phyloP scores from a whole-genome alignment of 2,888 invertebrate genomes.

The Troides oblongomaculatus region DNA sequence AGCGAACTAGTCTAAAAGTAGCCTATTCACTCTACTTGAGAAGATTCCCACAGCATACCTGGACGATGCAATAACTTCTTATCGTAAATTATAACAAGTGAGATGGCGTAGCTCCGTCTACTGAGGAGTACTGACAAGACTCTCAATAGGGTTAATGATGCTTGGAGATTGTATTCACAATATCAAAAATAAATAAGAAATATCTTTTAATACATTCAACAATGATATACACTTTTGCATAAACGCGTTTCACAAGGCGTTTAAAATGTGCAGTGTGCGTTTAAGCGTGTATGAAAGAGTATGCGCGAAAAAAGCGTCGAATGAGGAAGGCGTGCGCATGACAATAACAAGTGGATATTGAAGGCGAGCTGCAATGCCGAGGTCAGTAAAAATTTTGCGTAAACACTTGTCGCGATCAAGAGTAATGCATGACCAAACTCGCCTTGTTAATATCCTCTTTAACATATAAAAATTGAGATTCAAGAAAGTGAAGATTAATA shows the following conservation, averaged over 20 bases:
- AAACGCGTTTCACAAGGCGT: not conserved
- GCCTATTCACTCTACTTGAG: no score
- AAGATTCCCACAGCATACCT: no score
- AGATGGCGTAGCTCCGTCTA: no score
- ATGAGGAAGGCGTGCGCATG: conserved; percentile 3
- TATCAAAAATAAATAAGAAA: no score
- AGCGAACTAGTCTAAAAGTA: no score
- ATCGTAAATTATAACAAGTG: no score
- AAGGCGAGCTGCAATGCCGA: conserved; percentile 13
- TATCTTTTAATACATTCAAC: not conserved
- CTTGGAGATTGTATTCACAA: not conserved
- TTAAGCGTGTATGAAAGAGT: conserved; percentile 1
- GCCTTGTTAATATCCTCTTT: no score
- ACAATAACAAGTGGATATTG: conserved; percentile 4
- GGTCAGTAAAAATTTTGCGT: conserved; percentile 9
- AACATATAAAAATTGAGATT: no score
- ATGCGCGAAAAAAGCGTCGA: not conserved
- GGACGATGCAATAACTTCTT: no score
- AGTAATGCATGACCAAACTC: not conserved
- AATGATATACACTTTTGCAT: not conserved
- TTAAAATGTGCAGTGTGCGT: not conserved
- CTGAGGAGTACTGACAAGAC: no score
- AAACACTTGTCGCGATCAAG: not conserved
- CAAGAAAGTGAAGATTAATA: no score
- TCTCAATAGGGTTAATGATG: no score